Evolutionary conservation across 2,113 vertebrate genomes (phyloP).

Genomic region (Motacilla alba): DNA sequence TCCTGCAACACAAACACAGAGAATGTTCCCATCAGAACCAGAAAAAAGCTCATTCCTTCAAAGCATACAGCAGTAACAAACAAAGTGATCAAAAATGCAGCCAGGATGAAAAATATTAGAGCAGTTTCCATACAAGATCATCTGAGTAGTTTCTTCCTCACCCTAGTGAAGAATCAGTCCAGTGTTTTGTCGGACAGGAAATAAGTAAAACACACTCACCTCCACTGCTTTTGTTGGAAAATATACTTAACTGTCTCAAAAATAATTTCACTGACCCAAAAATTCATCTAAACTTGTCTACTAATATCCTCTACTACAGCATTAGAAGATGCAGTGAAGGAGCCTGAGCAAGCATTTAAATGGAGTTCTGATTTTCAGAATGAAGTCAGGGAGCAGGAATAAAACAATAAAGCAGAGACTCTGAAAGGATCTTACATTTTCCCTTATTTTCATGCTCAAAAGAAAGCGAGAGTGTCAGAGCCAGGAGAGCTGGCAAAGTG

Average conservation of each 20-base stretch:
- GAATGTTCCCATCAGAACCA: constrained; percentile 18
- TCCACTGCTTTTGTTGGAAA: neutral
- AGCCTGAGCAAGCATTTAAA: neutral
- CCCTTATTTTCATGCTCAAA: neutral
- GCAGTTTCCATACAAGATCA: neutral
- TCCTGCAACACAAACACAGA: constrained; percentile 75
- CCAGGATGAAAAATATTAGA: neutral
- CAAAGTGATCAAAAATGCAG: neutral
- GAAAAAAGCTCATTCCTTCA: neutral
- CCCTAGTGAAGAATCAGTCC: neutral
- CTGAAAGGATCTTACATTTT: neutral
- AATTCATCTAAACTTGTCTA: neutral
- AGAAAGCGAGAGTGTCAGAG: neutral
- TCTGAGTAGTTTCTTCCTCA: neutral
- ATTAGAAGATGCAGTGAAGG: neutral
- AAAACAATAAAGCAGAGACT: neutral
- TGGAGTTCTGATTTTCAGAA: neutral
- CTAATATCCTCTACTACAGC: neutral
- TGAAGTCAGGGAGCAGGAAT: neutral
- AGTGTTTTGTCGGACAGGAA: neutral
- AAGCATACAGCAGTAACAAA: neutral
- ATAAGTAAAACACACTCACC: neutral
- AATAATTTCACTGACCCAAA: neutral
- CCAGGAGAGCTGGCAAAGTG: neutral
- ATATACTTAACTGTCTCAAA: neutral